phyloP scores from a whole-genome alignment of 92 coral and sea anemone species.

The Actinostola sp. region DNA sequence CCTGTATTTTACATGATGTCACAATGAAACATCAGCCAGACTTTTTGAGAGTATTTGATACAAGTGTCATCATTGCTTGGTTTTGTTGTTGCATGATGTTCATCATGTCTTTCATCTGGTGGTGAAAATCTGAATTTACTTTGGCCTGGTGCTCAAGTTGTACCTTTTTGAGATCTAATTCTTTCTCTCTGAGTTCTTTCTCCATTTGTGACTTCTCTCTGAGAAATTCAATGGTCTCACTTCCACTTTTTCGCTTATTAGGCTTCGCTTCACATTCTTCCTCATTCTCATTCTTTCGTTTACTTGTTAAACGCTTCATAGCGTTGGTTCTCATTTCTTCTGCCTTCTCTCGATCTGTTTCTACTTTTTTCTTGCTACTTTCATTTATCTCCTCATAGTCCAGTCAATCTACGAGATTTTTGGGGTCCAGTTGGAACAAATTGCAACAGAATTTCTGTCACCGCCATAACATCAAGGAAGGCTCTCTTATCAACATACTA shows the following conservation, averaged over 20 bases:
- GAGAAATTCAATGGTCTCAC: neutral
- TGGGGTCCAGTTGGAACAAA: too few species aligned
- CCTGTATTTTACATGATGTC: too few species aligned
- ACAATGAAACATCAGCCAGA: too few species aligned
- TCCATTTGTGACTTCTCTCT: neutral
- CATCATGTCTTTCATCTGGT: neutral
- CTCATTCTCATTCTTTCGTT: slow-evolving; percentile 28
- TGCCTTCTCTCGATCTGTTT: slow-evolving; percentile 44
- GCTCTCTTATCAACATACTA: too few species aligned
- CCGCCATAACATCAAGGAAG: too few species aligned
- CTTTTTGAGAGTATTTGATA: too few species aligned
- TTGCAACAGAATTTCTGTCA: too few species aligned
- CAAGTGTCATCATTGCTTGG: neutral
- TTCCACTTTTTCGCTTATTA: slow-evolving; percentile 32
- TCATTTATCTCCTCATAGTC: slow-evolving; percentile 31
- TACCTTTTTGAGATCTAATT: slow-evolving; percentile 49
- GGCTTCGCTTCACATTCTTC: slow-evolving; percentile 24
- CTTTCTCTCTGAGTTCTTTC: slow-evolving; percentile 48
- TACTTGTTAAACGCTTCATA: too few species aligned
- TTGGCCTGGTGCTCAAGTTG: slow-evolving; percentile 15
- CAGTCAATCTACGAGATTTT: too few species aligned
- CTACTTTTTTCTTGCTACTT: slow-evolving; percentile 6
- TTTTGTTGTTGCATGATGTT: neutral
- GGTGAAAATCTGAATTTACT: too few species aligned
- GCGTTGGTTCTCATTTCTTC: slow-evolving; percentile 7